Conservation (phyloP, 2,888 invertebrate species). For the Dendrolimus houi region DNA sequence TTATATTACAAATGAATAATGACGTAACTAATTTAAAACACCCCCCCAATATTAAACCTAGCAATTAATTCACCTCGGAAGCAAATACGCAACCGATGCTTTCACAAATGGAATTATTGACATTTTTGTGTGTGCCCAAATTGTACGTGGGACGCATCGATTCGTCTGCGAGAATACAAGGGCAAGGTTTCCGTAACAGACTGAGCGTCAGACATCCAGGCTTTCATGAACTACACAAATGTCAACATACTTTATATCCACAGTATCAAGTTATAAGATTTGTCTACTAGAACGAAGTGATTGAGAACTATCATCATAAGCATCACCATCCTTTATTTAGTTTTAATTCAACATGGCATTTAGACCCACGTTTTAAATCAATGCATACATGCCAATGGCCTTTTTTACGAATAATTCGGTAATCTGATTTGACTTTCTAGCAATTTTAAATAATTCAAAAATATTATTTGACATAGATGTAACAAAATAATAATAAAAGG, state of each 20-base stretch:
- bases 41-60: background rate
- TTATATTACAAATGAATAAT: no score
- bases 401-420: no score
- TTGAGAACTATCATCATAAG: background rate
- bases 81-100: background rate
- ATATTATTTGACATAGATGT: no score
- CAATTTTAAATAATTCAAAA: no score
- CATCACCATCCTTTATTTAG: background rate
- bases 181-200: slow-evolving; percentile 22
- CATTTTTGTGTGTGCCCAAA: background rate
- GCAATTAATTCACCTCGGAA: background rate
- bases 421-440: no score
- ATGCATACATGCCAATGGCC: background rate
- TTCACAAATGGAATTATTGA: background rate
- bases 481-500: no score
- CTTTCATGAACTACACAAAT: background rate
- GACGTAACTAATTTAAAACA: background rate
- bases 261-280: no score
- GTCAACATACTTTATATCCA: background rate
- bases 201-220: slow-evolving; percentile 22
- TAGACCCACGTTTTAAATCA: no score
- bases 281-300: no score
- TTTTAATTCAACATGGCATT: no score
- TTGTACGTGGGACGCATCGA: slow-evolving; percentile 9
- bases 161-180: slow-evolving; percentile 18